Evolutionary conservation across 92 coral and sea anemone species (phyloP).

Genomic region (Anthopleura xanthogrammica): DNA sequence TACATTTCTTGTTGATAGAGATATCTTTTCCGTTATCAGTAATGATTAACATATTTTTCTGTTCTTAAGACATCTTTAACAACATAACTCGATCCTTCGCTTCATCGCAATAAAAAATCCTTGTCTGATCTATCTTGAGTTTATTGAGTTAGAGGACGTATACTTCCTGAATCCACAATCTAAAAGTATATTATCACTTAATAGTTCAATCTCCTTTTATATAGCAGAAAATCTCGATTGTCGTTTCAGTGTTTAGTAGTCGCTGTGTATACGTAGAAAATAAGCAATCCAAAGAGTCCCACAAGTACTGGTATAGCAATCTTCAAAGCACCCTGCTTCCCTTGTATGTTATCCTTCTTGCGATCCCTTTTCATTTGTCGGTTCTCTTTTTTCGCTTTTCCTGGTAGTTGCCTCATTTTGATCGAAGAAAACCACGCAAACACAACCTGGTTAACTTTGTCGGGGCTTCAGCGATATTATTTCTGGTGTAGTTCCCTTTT

Average conservation of each 20-base stretch:
- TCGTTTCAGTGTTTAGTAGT: conserved; percentile 39
- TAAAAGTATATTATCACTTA: neutral
- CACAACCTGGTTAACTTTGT: neutral
- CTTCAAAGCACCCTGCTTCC: conserved; percentile 59
- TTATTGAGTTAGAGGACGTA: too few species aligned
- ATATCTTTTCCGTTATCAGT: too few species aligned
- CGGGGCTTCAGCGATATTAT: neutral
- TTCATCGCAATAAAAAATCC: too few species aligned
- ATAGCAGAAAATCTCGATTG: neutral
- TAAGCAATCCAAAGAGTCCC: conserved; percentile 64
- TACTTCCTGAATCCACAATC: neutral
- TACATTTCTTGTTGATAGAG: too few species aligned
- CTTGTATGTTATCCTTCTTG: conserved; percentile 53
- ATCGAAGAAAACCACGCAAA: neutral
- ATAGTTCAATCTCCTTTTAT: neutral
- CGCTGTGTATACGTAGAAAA: conserved; percentile 63
- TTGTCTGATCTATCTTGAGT: too few species aligned
- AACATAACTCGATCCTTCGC: too few species aligned
- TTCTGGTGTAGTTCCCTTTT: neutral
- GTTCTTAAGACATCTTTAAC: too few species aligned
- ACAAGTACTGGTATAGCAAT: conserved; percentile 71
- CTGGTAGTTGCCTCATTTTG: conserved; percentile 80
- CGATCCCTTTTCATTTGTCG: conserved; percentile 79
- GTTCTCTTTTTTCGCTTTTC: conserved; percentile 79
- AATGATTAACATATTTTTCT: too few species aligned